Evolutionary conservation across 2,797 vertebrate species (phyloP).

Genomic region (Anisognathus igniventris): DNA sequence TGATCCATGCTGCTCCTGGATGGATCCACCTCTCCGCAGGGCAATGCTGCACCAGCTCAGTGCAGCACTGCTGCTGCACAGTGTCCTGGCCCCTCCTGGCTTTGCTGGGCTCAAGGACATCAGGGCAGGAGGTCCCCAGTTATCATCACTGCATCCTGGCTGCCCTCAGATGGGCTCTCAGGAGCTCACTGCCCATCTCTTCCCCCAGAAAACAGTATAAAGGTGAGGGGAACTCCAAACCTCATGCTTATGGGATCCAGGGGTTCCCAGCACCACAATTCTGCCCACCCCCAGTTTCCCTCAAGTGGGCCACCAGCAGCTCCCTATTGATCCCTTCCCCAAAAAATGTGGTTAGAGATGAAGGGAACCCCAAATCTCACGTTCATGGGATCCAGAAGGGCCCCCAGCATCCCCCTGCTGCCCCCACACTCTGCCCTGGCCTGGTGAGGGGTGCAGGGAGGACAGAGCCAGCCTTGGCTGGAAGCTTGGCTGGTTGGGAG

Average conservation of each 20-base stretch:
- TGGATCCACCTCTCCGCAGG: background rate
- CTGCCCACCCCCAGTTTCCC: background rate
- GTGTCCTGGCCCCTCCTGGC: rapidly evolving
- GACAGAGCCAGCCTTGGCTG: background rate
- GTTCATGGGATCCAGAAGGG: background rate
- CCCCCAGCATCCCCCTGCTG: background rate
- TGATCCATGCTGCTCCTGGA: background rate
- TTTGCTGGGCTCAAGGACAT: rapidly evolving
- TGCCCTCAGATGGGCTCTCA: background rate
- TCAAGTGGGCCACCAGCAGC: background rate
- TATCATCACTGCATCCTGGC: background rate
- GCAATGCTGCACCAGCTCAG: background rate
- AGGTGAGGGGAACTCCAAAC: background rate
- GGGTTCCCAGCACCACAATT: background rate
- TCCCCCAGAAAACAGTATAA: background rate
- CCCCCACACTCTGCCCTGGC: background rate
- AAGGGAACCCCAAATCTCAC: background rate
- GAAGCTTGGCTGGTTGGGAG: background rate
- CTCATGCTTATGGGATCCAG: background rate
- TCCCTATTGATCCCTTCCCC: background rate
- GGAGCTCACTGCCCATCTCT: background rate
- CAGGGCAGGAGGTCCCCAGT: too few species aligned
- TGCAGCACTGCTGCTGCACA: background rate
- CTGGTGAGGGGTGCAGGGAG: background rate
- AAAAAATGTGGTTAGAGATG: background rate